Evolutionary conservation across 2,888 invertebrate species (phyloP), one percentile per base, ranked within the genome.

Genomic region (Orthosia cruda): DNA sequence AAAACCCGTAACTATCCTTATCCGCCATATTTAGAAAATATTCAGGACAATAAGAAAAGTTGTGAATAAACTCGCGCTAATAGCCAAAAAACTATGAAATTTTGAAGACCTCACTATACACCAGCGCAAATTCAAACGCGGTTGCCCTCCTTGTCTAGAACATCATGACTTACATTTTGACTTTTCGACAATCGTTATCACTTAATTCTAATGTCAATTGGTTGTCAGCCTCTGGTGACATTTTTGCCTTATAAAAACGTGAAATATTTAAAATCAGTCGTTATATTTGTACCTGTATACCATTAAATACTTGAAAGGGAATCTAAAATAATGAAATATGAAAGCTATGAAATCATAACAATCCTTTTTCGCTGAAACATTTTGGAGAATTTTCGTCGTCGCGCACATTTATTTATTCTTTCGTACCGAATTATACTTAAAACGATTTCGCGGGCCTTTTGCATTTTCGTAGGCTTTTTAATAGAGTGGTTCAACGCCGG

Each of bases 391-490:
- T 75, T 86, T 67, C 59, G 18, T 54, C 64, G 62, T 23, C 64
- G 64, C 50, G 69, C 65, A 72, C 68, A 63, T 80, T 63, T 74
- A 84, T 84, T 84, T 71, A 77, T 58, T 61, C 70, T 63, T 68
- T 74, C 58, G 63, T 71, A 47, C 59, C 57, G 40, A 80, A 80
- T 87, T 74, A 80, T 68, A 52, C 65, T 77, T 71, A 59, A 84
- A 84, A 68, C 62, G 57, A 69, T 71, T 76, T 66, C 12, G 50
- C 54, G 32, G 18, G 62, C 62, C 50, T 86, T 84, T 77, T 64
- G 59, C 67, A 71, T 77, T 80, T 84, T 72, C 16, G 68, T 61
- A 63, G 40, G 70, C 73, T 73, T 80, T 84, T 64, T 67, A 73
- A 69, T 80, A 70, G 55, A 75, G 77, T 73, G 63, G 52, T 81